Evolutionary conservation across 2,888 invertebrate genomes (phyloP).

Genomic region (Neoaliturus tenellus): DNA sequence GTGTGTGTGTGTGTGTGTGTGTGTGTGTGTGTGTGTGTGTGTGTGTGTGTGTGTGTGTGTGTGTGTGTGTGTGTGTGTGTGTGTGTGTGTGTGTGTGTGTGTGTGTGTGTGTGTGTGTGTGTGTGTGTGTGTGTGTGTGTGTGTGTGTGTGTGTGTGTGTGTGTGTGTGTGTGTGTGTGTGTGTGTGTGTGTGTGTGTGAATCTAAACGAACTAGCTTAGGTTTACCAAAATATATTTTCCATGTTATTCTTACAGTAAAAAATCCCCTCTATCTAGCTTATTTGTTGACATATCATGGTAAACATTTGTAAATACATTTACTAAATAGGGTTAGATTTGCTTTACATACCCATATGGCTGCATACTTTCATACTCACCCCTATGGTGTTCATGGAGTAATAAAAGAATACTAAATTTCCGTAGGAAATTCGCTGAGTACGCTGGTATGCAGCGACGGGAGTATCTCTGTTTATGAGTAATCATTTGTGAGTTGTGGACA

Average conservation of each 20-base stretch:
- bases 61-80: conserved; percentile 13
- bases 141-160: conserved; percentile 13
- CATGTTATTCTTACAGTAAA: too few species aligned
- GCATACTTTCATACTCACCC: background rate
- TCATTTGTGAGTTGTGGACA: too few species aligned
- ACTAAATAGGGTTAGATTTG: too few species aligned
- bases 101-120: conserved; percentile 13
- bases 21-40: conserved; percentile 13
- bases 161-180: too few species aligned
- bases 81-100: conserved; percentile 1
- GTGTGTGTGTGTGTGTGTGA: too few species aligned
- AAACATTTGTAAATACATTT: background rate
- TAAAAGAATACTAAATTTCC: background rate
- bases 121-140: conserved; percentile 13
- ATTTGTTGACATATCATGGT: background rate
- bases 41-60: conserved; percentile 13
- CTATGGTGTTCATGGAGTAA: background rate
- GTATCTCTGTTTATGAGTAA: too few species aligned
- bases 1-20: background rate
- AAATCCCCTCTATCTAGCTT: too few species aligned
- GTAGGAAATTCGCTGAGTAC: background rate
- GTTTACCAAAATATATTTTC: too few species aligned
- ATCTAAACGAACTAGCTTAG: too few species aligned
- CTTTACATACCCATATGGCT: background rate
- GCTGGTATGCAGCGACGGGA: background rate